A percentile compares a stretch with the other conserved stretches of the same genome.
Conservation (phyloP, 2,888 invertebrate genomes). For the Drosophila antonietae region DNA sequence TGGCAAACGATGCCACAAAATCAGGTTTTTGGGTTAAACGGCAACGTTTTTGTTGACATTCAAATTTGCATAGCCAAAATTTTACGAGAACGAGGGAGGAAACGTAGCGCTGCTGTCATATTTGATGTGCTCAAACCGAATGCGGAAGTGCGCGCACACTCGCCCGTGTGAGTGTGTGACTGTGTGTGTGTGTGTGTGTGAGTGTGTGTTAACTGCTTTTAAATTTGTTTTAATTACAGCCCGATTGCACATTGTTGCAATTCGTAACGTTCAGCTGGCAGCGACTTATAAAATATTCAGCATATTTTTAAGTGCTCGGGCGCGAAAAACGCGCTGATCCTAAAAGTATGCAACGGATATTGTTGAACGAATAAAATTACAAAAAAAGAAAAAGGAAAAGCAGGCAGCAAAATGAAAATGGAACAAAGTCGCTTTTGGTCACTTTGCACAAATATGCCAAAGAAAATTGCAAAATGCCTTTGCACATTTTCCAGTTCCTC, state of each 20-base stretch:
- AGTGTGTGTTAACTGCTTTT: constrained; percentile 73
- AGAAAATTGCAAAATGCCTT: constrained; percentile 65
- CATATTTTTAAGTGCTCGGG: constrained; percentile 73
- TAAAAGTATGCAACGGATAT: constrained; percentile 65
- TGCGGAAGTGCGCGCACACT: constrained; percentile 58
- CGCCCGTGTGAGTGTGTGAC: not conserved
- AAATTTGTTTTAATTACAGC: constrained; percentile 77
- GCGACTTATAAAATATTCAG: constrained; percentile 66
- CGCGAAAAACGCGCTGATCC: constrained; percentile 62
- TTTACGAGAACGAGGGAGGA: constrained; percentile 32
- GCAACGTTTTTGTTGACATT: constrained; percentile 78
- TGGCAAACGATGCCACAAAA: constrained; percentile 66
- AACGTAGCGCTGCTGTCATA: constrained; percentile 63
- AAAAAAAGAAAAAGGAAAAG: not conserved
- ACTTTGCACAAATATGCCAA: constrained; percentile 50
- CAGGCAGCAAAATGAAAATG: constrained; percentile 12
- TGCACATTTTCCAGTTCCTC: constrained; percentile 44
- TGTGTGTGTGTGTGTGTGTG: not conserved
- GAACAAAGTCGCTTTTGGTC: constrained; percentile 54
- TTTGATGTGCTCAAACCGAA: constrained; percentile 73
- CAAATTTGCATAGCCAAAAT: constrained; percentile 78
- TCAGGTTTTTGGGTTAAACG: constrained; percentile 79
- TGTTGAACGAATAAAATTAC: constrained; percentile 17
- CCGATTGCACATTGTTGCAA: constrained; percentile 59
- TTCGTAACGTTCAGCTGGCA: constrained; percentile 11